A percentile compares a stretch with the other conserved stretches of the same genome.
Evolutionary conservation across 2,797 vertebrate genomes (phyloP).

Genomic region (Graptemys geographica): DNA sequence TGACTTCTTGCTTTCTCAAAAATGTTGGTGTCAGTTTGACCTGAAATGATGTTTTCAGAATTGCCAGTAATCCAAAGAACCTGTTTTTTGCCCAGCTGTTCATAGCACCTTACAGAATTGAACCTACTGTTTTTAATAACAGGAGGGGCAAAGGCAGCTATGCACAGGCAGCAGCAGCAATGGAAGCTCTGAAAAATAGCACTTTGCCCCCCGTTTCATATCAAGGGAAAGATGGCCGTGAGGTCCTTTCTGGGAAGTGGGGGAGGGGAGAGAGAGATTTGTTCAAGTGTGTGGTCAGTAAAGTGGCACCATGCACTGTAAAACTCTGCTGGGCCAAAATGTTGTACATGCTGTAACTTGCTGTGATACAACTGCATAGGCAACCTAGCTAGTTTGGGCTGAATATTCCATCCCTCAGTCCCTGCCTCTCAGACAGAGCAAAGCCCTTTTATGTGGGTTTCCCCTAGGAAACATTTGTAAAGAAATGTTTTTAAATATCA

Average conservation of each 20-base stretch:
- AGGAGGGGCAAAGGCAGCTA: neutral
- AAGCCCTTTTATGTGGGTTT: neutral
- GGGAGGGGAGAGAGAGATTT: neutral
- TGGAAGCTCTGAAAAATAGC: neutral
- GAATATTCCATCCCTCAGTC: neutral
- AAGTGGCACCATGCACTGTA: neutral
- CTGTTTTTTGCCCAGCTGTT: too few relatives aligned
- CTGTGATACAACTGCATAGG: neutral
- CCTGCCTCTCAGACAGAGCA: neutral
- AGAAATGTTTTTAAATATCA: neutral
- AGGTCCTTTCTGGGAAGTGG: neutral
- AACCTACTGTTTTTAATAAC: neutral
- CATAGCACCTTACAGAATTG: neutral
- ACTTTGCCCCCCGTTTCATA: fast-evolving
- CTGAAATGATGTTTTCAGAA: too few relatives aligned
- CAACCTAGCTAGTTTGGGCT: fast-evolving
- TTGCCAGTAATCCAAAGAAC: too few relatives aligned
- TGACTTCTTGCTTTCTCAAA: neutral
- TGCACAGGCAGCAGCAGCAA: neutral
- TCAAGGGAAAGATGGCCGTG: neutral
- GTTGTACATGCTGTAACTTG: neutral
- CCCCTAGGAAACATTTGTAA: neutral
- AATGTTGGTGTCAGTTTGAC: too few relatives aligned
- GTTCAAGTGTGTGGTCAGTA: neutral
- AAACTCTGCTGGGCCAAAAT: neutral